Evolutionary conservation across 2,797 vertebrate species (phyloP).

Genomic region (Nyctalus aviator): DNA sequence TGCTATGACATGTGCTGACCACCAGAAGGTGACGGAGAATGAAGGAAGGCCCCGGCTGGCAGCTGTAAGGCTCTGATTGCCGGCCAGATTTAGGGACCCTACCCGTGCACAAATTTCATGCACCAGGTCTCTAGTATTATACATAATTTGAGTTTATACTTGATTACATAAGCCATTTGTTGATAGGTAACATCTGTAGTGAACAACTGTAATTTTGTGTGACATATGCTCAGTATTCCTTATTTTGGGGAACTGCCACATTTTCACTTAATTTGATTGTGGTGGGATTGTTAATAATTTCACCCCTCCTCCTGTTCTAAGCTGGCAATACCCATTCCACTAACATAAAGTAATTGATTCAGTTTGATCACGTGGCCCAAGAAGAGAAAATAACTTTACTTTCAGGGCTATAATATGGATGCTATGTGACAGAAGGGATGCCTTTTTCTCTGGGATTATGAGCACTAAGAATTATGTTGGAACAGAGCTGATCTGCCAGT

Average conservation of each 20-base stretch:
- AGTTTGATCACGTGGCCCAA: background rate
- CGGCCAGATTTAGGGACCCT: too few species aligned
- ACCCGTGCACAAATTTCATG: too few species aligned
- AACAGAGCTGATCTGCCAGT: background rate
- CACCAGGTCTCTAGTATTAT: background rate
- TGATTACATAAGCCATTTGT: constrained; percentile 50
- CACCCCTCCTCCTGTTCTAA: background rate
- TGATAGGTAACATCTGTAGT: constrained; percentile 25
- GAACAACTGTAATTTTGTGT: constrained; percentile 46
- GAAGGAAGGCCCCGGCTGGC: too few species aligned
- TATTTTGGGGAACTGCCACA: background rate
- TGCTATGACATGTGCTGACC: too few species aligned
- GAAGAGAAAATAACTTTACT: background rate
- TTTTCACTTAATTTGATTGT: constrained; percentile 36
- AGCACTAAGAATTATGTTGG: background rate
- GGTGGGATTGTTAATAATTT: constrained; percentile 13
- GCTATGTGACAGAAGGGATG: background rate
- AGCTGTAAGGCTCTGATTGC: too few species aligned
- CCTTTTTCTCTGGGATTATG: background rate
- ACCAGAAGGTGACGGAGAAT: too few species aligned
- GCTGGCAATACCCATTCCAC: background rate
- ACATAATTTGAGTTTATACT: constrained; percentile 32
- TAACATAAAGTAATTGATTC: background rate
- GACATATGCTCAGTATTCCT: background rate
- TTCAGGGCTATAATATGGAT: background rate